A percentile compares a stretch with the other conserved stretches of the same genome.
phyloP scores from a whole-genome alignment of 2,797 vertebrate species.

The Chelonia mydas region DNA sequence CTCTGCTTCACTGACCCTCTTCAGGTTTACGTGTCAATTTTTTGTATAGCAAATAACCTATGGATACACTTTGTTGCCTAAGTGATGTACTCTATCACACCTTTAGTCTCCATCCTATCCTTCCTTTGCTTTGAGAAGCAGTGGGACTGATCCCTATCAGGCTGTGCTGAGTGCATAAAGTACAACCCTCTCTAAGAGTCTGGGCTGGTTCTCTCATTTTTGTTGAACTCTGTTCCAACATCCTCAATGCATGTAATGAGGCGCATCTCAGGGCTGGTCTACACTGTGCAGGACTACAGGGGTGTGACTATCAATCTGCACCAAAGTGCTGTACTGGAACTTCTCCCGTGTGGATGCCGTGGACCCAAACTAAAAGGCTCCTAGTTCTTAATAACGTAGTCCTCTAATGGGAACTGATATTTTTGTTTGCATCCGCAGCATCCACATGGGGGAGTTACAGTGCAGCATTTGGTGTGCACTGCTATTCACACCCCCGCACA shows the following conservation, averaged over 20 bases:
- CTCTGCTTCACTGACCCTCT: neutral
- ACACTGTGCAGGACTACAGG: no score
- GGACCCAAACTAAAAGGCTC: no score
- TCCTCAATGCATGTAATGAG: neutral
- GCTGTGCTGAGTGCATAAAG: neutral
- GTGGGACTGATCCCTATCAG: neutral
- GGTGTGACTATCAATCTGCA: no score
- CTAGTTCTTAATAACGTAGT: no score
- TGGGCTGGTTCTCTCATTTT: neutral
- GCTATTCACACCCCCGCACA: no score
- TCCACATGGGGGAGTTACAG: no score
- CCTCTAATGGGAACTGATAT: no score
- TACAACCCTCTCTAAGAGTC: neutral
- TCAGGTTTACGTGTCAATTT: neutral
- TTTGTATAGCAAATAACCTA: neutral
- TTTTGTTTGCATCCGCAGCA: no score
- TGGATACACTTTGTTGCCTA: neutral
- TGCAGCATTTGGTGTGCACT: no score
- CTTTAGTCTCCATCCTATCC: neutral
- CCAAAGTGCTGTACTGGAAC: no score
- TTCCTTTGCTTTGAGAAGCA: neutral
- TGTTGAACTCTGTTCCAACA: neutral
- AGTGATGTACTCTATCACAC: neutral
- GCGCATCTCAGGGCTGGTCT: neutral
- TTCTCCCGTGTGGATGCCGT: no score